A percentile compares a stretch with the other conserved stretches of the same genome.
These are phyloP conservation scores for Montipora efflorescens DNA, from an alignment of 64 coral and sea anemone genomes.

Conservation along the genomic window DNA sequence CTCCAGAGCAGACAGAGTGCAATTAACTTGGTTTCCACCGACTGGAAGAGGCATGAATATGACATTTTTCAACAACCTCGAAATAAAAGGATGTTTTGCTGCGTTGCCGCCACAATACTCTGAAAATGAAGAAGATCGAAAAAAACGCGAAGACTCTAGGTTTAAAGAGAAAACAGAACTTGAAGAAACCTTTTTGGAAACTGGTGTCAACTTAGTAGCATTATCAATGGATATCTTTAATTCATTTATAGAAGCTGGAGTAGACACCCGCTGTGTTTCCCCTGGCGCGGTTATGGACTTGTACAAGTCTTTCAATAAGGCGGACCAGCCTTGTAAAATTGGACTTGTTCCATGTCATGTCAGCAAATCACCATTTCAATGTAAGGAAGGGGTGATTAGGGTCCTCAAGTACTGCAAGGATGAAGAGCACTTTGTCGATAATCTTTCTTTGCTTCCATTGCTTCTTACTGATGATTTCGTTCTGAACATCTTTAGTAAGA, in stretches of 20 bases:
- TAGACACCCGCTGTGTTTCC: background rate
- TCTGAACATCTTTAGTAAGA: background rate
- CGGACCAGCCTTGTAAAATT: background rate
- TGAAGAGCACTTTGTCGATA: background rate
- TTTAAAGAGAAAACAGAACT: background rate
- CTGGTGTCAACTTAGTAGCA: slow-evolving; percentile 23
- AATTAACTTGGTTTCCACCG: slow-evolving; percentile 55
- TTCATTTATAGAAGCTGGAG: background rate
- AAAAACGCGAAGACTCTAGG: background rate
- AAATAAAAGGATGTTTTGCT: too few species aligned
- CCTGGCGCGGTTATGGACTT: slow-evolving; percentile 26
- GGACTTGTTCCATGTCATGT: slow-evolving; percentile 12
- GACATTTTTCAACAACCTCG: slow-evolving; percentile 49
- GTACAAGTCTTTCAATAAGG: background rate
- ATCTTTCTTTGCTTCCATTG: slow-evolving; percentile 30
- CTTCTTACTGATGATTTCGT: slow-evolving; percentile 47
- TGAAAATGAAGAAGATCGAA: background rate
- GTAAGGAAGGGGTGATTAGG: background rate
- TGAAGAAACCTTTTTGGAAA: slow-evolving; percentile 12
- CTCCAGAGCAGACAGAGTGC: background rate
- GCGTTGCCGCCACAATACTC: too few species aligned
- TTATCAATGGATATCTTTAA: background rate
- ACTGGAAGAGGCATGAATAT: background rate
- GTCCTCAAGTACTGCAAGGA: slow-evolving; percentile 60
- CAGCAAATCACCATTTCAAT: slow-evolving; percentile 22